These are phyloP conservation scores for Tetrapedia diversipes DNA, from an alignment of 2,888 invertebrate species.

Conservation along the genomic window DNA sequence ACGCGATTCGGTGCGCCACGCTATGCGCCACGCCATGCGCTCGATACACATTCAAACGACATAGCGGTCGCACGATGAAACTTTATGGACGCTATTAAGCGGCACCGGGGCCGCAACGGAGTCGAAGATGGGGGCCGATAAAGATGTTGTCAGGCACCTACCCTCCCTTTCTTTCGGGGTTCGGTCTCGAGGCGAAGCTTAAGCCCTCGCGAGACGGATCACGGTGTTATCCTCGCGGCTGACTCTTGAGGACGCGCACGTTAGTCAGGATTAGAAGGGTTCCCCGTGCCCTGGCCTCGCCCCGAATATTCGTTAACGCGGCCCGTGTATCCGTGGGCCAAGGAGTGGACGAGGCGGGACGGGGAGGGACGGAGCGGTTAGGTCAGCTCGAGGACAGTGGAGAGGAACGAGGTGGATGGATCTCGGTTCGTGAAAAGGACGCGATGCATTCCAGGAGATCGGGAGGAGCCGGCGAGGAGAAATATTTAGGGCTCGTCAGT, in stretches of 20 bases:
- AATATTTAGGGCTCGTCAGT: slow-evolving; percentile 63
- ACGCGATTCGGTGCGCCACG: slow-evolving; percentile 55
- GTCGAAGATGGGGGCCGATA: slow-evolving; percentile 49
- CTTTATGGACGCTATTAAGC: slow-evolving; percentile 66
- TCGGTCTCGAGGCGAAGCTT: slow-evolving; percentile 26
- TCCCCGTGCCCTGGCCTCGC: slow-evolving; percentile 32
- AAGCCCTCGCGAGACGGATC: slow-evolving; percentile 40
- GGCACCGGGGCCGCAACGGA: slow-evolving; percentile 41
- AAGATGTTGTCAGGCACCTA: slow-evolving; percentile 60
- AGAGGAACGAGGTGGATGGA: slow-evolving; percentile 17
- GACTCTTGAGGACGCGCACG: slow-evolving; percentile 59
- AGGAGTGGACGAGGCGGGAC: background rate
- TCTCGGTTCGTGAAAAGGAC: slow-evolving; percentile 30
- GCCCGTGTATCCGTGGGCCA: slow-evolving; percentile 47
- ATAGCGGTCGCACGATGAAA: slow-evolving; percentile 66
- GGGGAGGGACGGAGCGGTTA: background rate
- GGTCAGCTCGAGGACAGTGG: background rate
- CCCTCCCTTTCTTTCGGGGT: slow-evolving; percentile 45
- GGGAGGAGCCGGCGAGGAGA: slow-evolving; percentile 59
- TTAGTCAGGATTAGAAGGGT: slow-evolving; percentile 74
- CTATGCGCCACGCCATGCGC: slow-evolving; percentile 18
- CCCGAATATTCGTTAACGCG: slow-evolving; percentile 69
- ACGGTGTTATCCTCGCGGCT: slow-evolving; percentile 39
- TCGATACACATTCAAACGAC: slow-evolving; percentile 66
- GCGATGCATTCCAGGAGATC: slow-evolving; percentile 54